Base-by-base conservation (phyloP, 1,140 invertebrate genomes). In the Caenorhabditis briggsae region DNA sequence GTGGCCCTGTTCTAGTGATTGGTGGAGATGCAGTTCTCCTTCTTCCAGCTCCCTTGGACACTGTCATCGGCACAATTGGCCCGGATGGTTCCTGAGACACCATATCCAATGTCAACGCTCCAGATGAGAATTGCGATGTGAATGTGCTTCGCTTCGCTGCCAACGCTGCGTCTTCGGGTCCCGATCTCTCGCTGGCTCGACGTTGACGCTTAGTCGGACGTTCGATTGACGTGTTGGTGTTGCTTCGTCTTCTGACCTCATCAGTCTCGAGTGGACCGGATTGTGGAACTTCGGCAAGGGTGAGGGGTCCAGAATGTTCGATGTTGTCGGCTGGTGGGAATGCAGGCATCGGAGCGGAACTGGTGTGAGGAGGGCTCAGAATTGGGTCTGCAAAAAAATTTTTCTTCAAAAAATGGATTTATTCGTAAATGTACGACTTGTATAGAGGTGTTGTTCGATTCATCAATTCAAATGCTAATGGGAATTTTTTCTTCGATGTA, bases 301-400 rank as follows among this genome's bases (percentile, higher is more conserved):
- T 78, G 1, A 78, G 46, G 2, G 70, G 70, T 78, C 70, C 70
- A 2, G 70, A 78, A 11, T 18, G 70, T 12, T 16, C 43, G 11
- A 78, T 9, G 25, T n/a, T 11, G n/a, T 5, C 41, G 7, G 16
- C n/a, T 46, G 70, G 12, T 18, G 70, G 23, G 41, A 18, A 70
- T 12, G 23, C 11, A 5, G 33, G 20, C 8, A 12, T 50, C 20
- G 20, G 2, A 14, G 7, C 11, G 46, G 70, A 46, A 12, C 11
- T 18, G 46, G 33, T 78, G 20, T 33, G 11, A 8, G 14, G 46
- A n/a, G 41, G 64, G n/a, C 41, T 70, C 5, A 70, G 64, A 9
- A 41, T 18, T 46, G 64, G 64, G 23, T 70, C 64, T 70, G 64
- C 14, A 70, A 64, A 12, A n/a, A n/a, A n/a, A n/a, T n/a, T n/a